Evolutionary conservation across 2,113 vertebrate genomes (phyloP).

Genomic region (Amblyornis subalaris): DNA sequence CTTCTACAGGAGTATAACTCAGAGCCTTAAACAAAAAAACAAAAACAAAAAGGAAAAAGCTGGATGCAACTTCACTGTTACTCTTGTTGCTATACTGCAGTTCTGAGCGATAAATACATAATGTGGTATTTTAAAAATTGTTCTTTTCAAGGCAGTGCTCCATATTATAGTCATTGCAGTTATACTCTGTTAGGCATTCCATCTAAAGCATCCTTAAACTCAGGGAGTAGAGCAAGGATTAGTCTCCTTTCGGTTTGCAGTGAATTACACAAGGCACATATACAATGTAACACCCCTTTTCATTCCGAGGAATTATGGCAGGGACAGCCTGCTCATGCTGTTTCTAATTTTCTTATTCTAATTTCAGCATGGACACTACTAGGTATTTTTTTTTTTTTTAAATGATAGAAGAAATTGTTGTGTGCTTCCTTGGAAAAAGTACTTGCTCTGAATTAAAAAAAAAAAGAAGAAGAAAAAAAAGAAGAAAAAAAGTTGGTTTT

Average conservation of each 20-base stretch:
- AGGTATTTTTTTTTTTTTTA: background rate
- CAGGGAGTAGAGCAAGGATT: background rate
- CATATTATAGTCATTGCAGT: background rate
- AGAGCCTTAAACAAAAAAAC: slow-evolving; percentile 76
- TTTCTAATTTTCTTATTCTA: background rate
- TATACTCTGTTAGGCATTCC: background rate
- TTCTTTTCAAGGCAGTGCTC: background rate
- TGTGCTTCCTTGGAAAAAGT: background rate
- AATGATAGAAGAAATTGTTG: background rate
- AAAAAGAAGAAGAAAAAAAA: no score
- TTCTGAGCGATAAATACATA: background rate
- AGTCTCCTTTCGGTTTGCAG: background rate
- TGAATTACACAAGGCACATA: background rate
- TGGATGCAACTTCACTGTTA: background rate
- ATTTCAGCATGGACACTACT: background rate
- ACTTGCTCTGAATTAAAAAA: background rate
- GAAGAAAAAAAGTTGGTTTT: background rate
- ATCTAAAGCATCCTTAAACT: background rate
- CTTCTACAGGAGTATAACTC: slow-evolving; percentile 87
- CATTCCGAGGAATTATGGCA: background rate
- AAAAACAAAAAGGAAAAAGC: background rate
- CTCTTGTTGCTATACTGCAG: background rate
- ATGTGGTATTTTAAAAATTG: background rate
- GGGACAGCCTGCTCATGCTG: background rate
- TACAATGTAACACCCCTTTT: background rate